A percentile compares a stretch with the other conserved stretches of the same genome.
phyloP scores from a whole-genome alignment of 2,888 invertebrate species.

The Galerucella pusilla region DNA sequence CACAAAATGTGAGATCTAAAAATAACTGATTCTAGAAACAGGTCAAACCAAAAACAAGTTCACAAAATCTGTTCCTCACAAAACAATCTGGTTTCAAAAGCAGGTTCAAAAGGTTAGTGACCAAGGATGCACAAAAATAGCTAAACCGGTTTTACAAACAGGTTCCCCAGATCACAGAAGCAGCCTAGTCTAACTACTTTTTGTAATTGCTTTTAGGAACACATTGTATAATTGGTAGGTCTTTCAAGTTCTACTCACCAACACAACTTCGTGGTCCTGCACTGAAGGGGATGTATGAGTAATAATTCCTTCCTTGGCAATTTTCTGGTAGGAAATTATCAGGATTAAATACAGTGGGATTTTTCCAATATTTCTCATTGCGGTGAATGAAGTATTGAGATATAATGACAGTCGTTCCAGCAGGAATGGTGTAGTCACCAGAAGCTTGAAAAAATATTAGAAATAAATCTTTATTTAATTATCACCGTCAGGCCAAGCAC shows the following conservation, averaged over 20 bases:
- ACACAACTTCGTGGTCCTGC: conserved; percentile 86
- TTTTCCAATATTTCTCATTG: conserved; percentile 77
- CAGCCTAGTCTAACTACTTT: no score
- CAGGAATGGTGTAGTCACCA: conserved; percentile 74
- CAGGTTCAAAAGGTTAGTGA: no score
- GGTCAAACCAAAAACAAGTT: no score
- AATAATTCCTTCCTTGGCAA: conserved; percentile 81
- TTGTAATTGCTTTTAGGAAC: no score
- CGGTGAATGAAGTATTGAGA: conserved; percentile 78
- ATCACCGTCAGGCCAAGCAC: no score
- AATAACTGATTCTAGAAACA: no score
- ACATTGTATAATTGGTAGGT: not conserved
- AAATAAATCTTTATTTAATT: not conserved
- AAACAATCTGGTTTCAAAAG: no score
- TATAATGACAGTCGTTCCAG: conserved; percentile 76
- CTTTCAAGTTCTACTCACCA: conserved; percentile 67
- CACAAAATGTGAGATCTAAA: no score
- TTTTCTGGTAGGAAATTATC: conserved; percentile 87
- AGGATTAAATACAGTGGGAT: conserved; percentile 83
- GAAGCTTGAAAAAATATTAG: conserved; percentile 67
- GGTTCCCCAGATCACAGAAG: no score
- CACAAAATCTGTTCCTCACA: no score
- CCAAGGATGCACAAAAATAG: no score
- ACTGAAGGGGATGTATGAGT: conserved; percentile 84
- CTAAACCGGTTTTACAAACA: no score